phyloP scores from a whole-genome alignment of 2,113 vertebrate species.

The Symphodus melops region DNA sequence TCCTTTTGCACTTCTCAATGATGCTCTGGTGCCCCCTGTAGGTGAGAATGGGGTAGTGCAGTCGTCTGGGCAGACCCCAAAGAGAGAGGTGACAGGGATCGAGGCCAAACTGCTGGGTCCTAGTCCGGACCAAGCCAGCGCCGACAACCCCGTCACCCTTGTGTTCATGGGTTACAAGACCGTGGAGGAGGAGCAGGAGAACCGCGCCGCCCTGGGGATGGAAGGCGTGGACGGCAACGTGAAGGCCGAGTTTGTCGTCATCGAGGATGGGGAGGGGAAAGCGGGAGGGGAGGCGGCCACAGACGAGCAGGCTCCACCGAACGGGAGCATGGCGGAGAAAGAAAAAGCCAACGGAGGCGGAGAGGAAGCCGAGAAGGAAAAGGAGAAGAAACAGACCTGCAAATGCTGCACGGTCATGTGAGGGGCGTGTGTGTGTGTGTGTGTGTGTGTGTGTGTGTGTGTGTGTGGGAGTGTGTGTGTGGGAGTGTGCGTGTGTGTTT shows the following conservation, averaged over 20 bases:
- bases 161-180: conserved; percentile 99
- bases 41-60: conserved; percentile 88
- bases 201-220: conserved; percentile 88
- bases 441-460: conserved; percentile 22
- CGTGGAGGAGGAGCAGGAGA: conserved; percentile 93
- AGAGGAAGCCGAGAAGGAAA: conserved; percentile 80
- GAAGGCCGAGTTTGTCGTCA: conserved; percentile 95
- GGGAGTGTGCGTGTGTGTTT: conserved; percentile 5
- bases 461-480: neutral
- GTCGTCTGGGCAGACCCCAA: conserved; percentile 79
- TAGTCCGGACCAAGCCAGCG: conserved; percentile 85
- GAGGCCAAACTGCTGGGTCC: conserved; percentile 85
- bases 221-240: conserved; percentile 87
- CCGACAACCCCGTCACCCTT: conserved; percentile 95
- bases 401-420: conserved; percentile 97
- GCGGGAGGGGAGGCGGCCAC: conserved; percentile 74
- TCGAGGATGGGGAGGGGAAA: conserved; percentile 90
- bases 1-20: neutral
- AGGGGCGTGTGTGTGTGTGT: conserved; percentile 59
- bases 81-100: conserved; percentile 89
- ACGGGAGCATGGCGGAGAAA: conserved; percentile 86
- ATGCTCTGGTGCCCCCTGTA: conserved; percentile 65
- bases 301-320: conserved; percentile 84
- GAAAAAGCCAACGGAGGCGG: conserved; percentile 87
- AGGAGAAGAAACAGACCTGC: conserved; percentile 90